These are phyloP conservation scores for Halichoerus grypus DNA, from an alignment of 2,113 vertebrate genomes.

Conservation along the genomic window DNA sequence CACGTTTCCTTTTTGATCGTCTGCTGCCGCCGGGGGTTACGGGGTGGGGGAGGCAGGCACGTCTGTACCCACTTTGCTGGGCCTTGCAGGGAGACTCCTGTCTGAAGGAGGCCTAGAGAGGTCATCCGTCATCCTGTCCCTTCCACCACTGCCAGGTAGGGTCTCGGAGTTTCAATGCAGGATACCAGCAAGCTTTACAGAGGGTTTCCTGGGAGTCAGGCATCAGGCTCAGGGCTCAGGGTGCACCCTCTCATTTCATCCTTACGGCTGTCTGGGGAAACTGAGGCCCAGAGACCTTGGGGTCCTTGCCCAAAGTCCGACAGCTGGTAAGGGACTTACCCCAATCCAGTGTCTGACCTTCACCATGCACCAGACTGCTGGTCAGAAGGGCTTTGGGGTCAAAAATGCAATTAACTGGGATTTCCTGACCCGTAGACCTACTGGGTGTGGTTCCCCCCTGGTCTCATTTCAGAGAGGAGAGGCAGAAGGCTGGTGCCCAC, in stretches of 20 bases:
- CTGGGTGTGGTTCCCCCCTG: background rate
- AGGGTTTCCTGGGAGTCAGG: background rate
- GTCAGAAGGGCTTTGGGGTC: background rate
- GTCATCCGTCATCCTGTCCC: background rate
- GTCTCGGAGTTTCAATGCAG: rapidly evolving
- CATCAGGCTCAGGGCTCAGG: rapidly evolving
- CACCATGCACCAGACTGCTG: background rate
- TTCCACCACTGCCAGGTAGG: no score
- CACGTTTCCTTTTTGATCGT: background rate
- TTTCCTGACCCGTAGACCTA: background rate
- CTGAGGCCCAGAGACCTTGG: background rate
- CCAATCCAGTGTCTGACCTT: background rate
- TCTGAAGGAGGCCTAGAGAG: background rate
- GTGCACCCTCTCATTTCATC: background rate
- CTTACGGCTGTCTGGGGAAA: background rate
- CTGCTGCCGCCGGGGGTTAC: rapidly evolving
- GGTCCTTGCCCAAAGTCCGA: background rate
- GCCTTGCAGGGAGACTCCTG: background rate
- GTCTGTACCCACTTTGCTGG: background rate
- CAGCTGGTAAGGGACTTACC: background rate
- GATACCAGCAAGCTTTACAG: rapidly evolving
- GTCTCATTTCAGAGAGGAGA: background rate
- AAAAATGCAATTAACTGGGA: background rate
- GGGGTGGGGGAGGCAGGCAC: background rate
- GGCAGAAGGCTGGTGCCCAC: background rate